Evolutionary conservation across 2,113 vertebrate species (phyloP).

Genomic region (Dipodomys ordii): DNA sequence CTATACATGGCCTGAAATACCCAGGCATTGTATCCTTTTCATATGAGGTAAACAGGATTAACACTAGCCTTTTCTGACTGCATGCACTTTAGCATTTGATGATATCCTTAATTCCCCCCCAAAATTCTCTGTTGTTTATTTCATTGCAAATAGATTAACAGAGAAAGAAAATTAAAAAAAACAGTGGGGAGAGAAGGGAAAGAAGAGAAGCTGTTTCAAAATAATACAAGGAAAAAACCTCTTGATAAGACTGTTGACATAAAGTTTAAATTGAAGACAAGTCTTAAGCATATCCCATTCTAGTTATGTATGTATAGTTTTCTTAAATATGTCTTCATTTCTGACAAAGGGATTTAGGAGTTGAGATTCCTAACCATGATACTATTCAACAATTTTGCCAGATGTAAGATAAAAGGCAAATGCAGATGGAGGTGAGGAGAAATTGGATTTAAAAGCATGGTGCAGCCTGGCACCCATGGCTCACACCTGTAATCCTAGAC

Average conservation of each 20-base stretch:
- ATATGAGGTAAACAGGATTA: not conserved
- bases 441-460: not conserved
- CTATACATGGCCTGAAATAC: not conserved
- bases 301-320: too few species aligned
- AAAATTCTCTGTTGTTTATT: constrained; percentile 30
- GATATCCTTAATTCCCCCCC: not conserved
- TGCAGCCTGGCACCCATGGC: not conserved
- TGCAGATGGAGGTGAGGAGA: not conserved
- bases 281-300: not conserved
- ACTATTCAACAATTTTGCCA: constrained; percentile 14
- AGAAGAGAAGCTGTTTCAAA: not conserved
- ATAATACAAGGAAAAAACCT: too few species aligned
- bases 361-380: not conserved
- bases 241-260: not conserved
- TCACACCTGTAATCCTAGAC: too few species aligned
- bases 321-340: not conserved
- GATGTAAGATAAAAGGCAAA: constrained; percentile 39
- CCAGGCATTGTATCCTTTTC: not conserved
- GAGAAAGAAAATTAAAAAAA: not conserved
- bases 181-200: not conserved
- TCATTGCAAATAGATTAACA: constrained; percentile 5
- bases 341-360: not conserved
- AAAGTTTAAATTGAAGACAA: constrained; percentile 43
- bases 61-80: not conserved
- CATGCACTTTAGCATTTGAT: not conserved